Percentiles rank a stretch among this genome's conserved stretches.
Evolutionary conservation across 1,140 invertebrate species (phyloP).

Genomic region (Drosophila subpulchrella): DNA sequence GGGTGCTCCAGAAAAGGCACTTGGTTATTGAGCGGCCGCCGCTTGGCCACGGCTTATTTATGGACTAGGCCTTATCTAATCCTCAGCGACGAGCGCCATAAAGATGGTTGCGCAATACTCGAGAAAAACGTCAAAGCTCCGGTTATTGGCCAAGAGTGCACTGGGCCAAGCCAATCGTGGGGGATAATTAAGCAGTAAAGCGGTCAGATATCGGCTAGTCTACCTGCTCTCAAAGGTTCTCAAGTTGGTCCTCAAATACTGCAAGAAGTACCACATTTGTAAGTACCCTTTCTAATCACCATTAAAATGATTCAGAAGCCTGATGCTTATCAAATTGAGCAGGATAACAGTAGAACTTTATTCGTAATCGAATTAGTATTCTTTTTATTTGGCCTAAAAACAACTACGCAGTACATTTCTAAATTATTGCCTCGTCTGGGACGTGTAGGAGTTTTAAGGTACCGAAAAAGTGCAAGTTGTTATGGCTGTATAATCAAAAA

Average conservation of each 20-base stretch:
- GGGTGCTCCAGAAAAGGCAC: slow-evolving; percentile 90
- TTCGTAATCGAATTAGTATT: background rate
- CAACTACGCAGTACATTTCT: slow-evolving; percentile 11
- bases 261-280: background rate
- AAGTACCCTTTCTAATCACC: background rate
- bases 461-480: slow-evolving; percentile 35
- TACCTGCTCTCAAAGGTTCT: background rate
- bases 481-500: background rate
- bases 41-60: slow-evolving; percentile 45
- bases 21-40: slow-evolving; percentile 21
- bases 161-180: background rate
- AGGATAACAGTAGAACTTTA: background rate
- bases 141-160: slow-evolving; percentile 14
- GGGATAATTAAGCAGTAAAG: slow-evolving; percentile 22
- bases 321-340: background rate
- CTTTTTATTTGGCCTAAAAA: slow-evolving; percentile 1
- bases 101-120: slow-evolving; percentile 46
- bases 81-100: slow-evolving; percentile 31
- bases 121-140: slow-evolving; percentile 17
- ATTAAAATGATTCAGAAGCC: slow-evolving; percentile 12
- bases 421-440: slow-evolving; percentile 14
- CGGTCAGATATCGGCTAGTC: slow-evolving; percentile 4
- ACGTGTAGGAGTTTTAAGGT: background rate
- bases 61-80: slow-evolving; percentile 57
- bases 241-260: background rate